Evolutionary conservation across 2,797 vertebrate species (phyloP), one percentile per base, ranked within the genome.

Genomic region (Coreius guichenoti): DNA sequence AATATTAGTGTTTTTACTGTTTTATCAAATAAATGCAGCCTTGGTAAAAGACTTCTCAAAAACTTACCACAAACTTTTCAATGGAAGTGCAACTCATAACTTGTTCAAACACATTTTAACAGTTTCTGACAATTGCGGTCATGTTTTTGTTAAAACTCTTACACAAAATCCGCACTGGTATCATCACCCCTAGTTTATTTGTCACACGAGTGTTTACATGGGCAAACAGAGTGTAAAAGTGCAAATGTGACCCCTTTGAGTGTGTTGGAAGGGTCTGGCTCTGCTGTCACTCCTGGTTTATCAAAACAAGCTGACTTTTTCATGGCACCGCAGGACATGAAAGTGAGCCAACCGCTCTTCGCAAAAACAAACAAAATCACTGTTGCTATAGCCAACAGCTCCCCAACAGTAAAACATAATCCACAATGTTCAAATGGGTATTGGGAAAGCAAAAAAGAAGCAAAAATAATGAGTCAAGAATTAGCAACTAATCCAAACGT

Each of bases 301-400:
- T 83, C 83, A 79, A 67, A 65, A 76, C 5, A 29, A 67, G 58
- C 61, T 12, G 61, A 85, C 51, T 45, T 58, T 79, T 82, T 83
- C 54, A 83, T 31, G 16, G 56, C 82, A 80, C 61, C 9, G 45
- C 76, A 8, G 70, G 82, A 81, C 70, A 69, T 69, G 69, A 87
- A 87, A 84, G 39, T 74, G 26, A 79, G 33, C 76, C 68, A 80
- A 36, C 4, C 11, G 6, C 63, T 67, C 45, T 23, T 73, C 7
- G 33, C 43, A 43, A 80, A 86, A 80, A 82, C 69, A 81, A 72
- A 74, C 11, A 70, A 85, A 85, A 83, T 82, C 76, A 58, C 70
- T 67, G 75, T 58, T 51, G 21, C 70, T 70, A 69, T 17, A 81
- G 45, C 51, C 43, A 80, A 47, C 17, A 68, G 39, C 17, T 31